A percentile compares a stretch with the other conserved stretches of the same genome.
Conservation (phyloP, 2,113 vertebrate species). For the Neodontobutis hainanensis region DNA sequence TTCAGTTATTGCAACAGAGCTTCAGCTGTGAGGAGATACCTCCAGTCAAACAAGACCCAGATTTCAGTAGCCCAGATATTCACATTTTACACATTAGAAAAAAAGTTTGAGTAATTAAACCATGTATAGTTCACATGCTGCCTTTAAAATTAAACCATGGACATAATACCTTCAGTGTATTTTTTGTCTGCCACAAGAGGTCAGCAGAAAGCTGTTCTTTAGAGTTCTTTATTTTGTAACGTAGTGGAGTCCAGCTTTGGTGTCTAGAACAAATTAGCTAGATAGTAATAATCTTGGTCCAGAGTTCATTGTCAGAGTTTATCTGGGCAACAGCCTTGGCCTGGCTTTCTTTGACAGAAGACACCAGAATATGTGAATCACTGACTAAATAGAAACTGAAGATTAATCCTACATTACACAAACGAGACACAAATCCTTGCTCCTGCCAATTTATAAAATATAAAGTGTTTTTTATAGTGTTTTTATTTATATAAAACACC, state of each 20-base stretch:
- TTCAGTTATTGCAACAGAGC: conserved; percentile 86
- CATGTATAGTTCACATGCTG: neutral
- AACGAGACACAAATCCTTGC: neutral
- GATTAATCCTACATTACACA: neutral
- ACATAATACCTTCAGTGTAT: neutral
- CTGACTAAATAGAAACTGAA: too few species aligned
- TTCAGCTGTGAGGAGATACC: conserved; percentile 89
- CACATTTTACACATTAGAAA: conserved; percentile 84
- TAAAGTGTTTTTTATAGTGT: too few species aligned
- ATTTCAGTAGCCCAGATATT: conserved; percentile 93
- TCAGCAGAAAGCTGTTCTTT: too few species aligned
- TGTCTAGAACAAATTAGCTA: too few species aligned
- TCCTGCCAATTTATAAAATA: neutral
- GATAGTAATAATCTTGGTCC: too few species aligned
- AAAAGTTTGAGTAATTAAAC: conserved; percentile 30
- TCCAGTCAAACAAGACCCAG: conserved; percentile 87
- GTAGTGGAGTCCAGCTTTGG: too few species aligned
- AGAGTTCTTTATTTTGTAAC: too few species aligned
- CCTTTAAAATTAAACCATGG: neutral
- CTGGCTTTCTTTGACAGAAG: too few species aligned
- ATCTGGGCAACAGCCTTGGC: too few species aligned
- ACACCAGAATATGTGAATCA: too few species aligned
- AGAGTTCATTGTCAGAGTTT: too few species aligned
- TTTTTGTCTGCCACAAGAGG: conserved; percentile 1
- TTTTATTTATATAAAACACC: too few species aligned